These are phyloP conservation scores for Haemorhous mexicanus DNA, from an alignment of 2,113 vertebrate species.

Conservation along the genomic window DNA sequence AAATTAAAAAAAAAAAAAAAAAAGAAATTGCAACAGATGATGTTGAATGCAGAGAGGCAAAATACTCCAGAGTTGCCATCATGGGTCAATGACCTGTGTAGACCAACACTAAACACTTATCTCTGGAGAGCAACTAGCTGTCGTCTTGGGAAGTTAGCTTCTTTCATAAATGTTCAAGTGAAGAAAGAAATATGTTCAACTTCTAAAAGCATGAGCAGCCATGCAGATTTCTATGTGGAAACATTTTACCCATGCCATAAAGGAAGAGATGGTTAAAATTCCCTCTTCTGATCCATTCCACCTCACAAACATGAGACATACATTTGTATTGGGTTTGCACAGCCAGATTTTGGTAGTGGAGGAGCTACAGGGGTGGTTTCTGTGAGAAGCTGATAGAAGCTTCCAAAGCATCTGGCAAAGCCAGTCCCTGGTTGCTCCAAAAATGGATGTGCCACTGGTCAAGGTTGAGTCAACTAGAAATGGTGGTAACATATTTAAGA, in stretches of 20 bases:
- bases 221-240: neutral
- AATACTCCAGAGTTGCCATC: neutral
- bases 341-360: neutral
- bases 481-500: no score
- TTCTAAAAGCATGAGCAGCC: neutral
- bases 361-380: neutral
- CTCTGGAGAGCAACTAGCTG: neutral
- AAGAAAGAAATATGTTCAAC: neutral
- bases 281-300: neutral
- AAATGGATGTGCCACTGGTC: no score
- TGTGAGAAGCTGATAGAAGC: no score
- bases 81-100: neutral
- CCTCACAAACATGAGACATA: neutral
- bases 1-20: neutral
- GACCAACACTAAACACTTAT: neutral
- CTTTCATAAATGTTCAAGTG: neutral
- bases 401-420: no score
- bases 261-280: neutral
- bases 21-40: neutral
- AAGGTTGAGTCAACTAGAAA: no score
- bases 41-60: neutral
- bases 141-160: neutral
- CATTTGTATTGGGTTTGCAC: neutral
- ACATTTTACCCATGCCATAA: neutral
- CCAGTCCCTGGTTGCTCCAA: no score